These are phyloP conservation scores for Brachyptera putata DNA, from an alignment of 2,888 invertebrate genomes.

Conservation along the genomic window DNA sequence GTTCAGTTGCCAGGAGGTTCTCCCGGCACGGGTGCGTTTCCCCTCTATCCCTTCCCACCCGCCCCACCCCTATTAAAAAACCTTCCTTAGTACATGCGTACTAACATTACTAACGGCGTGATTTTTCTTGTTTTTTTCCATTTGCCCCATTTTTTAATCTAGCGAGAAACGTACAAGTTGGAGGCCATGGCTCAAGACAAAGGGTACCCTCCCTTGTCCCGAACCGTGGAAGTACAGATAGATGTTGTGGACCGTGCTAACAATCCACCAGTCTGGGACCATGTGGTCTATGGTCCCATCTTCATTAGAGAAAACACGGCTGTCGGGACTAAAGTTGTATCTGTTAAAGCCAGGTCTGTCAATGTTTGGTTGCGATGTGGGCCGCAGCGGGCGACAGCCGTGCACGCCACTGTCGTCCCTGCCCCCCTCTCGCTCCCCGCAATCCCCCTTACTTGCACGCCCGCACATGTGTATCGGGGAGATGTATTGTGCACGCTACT, in stretches of 20 bases:
- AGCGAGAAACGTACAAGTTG: constrained; percentile 97
- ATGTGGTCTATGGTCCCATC: constrained; percentile 94
- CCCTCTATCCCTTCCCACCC: constrained; percentile 39
- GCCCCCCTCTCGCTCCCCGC: constrained; percentile 13
- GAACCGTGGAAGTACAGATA: constrained; percentile 97
- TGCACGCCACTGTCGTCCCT: constrained; percentile 3
- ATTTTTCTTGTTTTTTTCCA: constrained; percentile 59
- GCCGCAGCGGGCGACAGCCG: constrained; percentile 22
- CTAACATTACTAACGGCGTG: constrained; percentile 63
- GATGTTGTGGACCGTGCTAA: constrained; percentile 97
- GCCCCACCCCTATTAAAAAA: constrained; percentile 28
- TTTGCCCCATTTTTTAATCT: constrained; percentile 55
- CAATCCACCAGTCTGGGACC: constrained; percentile 97
- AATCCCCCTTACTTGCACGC: constrained; percentile 30
- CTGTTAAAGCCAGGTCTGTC: constrained; percentile 98
- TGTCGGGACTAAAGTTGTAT: constrained; percentile 96
- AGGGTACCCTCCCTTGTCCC: constrained; percentile 91
- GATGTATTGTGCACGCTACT: constrained; percentile 34
- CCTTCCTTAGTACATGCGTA: constrained; percentile 34
- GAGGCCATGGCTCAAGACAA: constrained; percentile 98
- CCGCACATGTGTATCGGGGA: constrained; percentile 33
- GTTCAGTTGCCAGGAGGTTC: constrained; percentile 39
- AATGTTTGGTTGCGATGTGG: constrained; percentile 33
- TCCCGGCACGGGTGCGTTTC: constrained; percentile 29
- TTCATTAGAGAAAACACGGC: constrained; percentile 97